Evolutionary conservation across 2,113 vertebrate species (phyloP).

Genomic region (Oryzias curvinotus): DNA sequence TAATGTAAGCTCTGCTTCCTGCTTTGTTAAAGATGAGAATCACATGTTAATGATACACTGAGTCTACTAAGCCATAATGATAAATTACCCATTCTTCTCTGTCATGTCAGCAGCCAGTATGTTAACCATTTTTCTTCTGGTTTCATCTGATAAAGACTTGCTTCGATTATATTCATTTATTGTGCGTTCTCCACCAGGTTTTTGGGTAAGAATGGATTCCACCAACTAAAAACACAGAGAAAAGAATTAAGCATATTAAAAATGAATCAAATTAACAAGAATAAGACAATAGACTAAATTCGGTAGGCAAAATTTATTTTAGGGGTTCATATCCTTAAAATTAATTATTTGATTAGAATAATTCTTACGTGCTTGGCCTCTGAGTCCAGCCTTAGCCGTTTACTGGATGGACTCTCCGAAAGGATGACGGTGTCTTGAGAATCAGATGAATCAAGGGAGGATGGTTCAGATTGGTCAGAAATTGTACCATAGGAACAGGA

Average conservation of each 20-base stretch:
- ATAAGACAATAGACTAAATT: background rate
- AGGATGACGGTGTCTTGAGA: too few species aligned
- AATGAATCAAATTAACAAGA: background rate
- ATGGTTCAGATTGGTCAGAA: background rate
- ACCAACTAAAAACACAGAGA: constrained; percentile 20
- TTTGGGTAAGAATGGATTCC: constrained; percentile 26
- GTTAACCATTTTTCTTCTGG: constrained; percentile 44
- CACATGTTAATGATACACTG: background rate
- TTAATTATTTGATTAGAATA: background rate
- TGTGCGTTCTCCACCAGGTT: constrained; percentile 20
- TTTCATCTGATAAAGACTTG: constrained; percentile 31
- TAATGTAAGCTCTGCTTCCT: too few species aligned
- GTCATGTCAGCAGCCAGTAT: constrained; percentile 49
- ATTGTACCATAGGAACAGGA: background rate
- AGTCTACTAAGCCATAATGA: background rate
- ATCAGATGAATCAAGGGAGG: too few species aligned
- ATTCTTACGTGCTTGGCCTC: background rate
- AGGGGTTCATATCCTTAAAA: background rate
- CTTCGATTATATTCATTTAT: constrained; percentile 33
- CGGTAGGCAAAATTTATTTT: background rate
- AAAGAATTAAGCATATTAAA: background rate
- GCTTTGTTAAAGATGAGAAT: background rate
- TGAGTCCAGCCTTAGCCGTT: background rate
- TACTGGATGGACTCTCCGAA: background rate
- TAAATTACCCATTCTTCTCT: constrained; percentile 35